Evolutionary conservation across 2,797 vertebrate species (phyloP), one percentile per base, ranked within the genome.

Genomic region (Selene dorsalis): DNA sequence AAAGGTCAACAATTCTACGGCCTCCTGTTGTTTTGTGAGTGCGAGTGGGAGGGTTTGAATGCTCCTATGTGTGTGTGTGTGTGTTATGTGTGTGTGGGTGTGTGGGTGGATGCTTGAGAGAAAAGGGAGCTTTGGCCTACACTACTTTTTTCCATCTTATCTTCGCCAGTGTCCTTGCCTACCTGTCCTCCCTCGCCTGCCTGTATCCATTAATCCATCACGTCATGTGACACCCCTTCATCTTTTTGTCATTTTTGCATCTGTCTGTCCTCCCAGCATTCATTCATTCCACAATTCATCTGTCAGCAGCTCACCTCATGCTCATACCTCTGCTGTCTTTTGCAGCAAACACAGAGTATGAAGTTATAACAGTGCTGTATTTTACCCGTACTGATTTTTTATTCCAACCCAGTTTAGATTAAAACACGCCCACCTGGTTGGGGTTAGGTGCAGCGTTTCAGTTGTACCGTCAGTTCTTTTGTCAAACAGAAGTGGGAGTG

Each of bases 1-100:
- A 88, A 90, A 92, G 89, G 91, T 92, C 85, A 84, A 59, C 73
- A 47, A 18, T 39, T 82, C 66, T 22, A n/a, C 22, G 63, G 58
- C 78, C 80, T 69, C 59, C 66, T 67, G 69, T 76, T 83, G 80
- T 85, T 68, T 48, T 63, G 22, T 56, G 20, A 77, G 82, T 69
- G 69, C 1, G 38, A 41, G 74, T 73, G 84, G 35, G 73, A 58
- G 77, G 7, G 45, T 43, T 17, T 72, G 48, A 39, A 18, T 73
- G 71, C 55, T 1, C 55, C 0, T 38, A 18, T 53, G 30, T 68
- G 63, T 66, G 35, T 20, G 73, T 32, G 30, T 50, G 47, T 12
- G 69, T 24, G 60, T 17, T 50, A 39, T 16, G 68, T 24, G 60
- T 17, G 43, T 24, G 64, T 11, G 45, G 18, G 48, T 24, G 35